Evolutionary conservation across 2,888 invertebrate genomes (phyloP).

Genomic region (Hirtodrosophila trivittata): DNA sequence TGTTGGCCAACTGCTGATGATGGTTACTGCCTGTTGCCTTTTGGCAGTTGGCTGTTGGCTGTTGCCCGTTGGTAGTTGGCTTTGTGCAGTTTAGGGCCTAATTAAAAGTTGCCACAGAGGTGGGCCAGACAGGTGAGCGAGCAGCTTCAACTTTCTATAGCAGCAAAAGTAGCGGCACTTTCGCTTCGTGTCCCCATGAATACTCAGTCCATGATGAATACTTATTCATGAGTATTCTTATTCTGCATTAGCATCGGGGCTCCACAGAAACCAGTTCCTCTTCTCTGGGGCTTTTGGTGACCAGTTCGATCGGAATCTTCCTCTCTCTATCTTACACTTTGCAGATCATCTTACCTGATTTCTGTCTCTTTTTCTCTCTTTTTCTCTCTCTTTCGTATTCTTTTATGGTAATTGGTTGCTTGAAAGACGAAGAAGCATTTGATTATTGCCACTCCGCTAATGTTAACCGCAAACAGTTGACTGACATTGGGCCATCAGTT

Average conservation of each 20-base stretch:
- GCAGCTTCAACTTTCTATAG: slow-evolving; percentile 70
- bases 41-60: neutral
- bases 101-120: slow-evolving; percentile 50
- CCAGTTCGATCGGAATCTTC: slow-evolving; percentile 28
- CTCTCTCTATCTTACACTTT: slow-evolving; percentile 26
- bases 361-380: slow-evolving; percentile 33
- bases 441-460: slow-evolving; percentile 51
- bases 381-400: slow-evolving; percentile 11
- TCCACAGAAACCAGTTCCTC: slow-evolving; percentile 55
- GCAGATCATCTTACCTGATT: neutral
- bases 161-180: slow-evolving; percentile 73
- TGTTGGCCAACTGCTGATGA: slow-evolving; percentile 11
- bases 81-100: slow-evolving; percentile 44
- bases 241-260: slow-evolving; percentile 63
- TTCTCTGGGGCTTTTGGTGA: slow-evolving; percentile 31
- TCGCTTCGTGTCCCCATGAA: slow-evolving; percentile 63
- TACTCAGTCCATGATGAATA: slow-evolving; percentile 10
- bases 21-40: slow-evolving; percentile 10
- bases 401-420: slow-evolving; percentile 63
- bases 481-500: slow-evolving; percentile 49
- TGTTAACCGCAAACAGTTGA: slow-evolving; percentile 58
- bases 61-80: neutral
- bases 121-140: neutral
- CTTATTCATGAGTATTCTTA: slow-evolving; percentile 58
- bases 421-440: slow-evolving; percentile 49